A percentile compares a stretch with the other conserved stretches of the same genome.
These are phyloP conservation scores for Sialis fuliginosa DNA, from an alignment of 2,888 invertebrate genomes.

Conservation along the genomic window DNA sequence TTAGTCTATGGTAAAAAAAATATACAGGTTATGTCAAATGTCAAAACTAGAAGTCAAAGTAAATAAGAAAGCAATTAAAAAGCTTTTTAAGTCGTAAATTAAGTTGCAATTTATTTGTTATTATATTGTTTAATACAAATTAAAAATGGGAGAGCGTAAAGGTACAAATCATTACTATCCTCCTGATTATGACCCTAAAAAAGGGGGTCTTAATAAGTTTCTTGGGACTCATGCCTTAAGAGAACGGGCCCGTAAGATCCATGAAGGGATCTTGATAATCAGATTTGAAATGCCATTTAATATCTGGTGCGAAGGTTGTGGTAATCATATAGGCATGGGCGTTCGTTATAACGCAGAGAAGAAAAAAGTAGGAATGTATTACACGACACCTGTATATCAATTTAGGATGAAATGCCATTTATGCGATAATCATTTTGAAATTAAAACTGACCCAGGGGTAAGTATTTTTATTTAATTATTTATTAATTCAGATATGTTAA, in stretches of 20 bases:
- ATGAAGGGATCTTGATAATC: conserved; percentile 87
- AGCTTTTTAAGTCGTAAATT: too few relatives aligned
- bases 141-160: conserved; percentile 90
- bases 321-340: conserved; percentile 98
- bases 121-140: neutral
- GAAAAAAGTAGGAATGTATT: conserved; percentile 92
- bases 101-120: neutral
- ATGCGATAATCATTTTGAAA: conserved; percentile 93
- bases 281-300: conserved; percentile 99
- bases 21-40: too few relatives aligned
- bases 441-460: conserved; percentile 94
- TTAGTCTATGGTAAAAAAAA: too few relatives aligned
- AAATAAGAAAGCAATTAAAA: too few relatives aligned
- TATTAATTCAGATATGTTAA: neutral
- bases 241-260: conserved; percentile 88
- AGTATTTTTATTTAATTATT: conserved; percentile 18
- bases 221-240: conserved; percentile 86
- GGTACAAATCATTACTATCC: conserved; percentile 97
- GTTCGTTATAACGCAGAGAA: conserved; percentile 94
- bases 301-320: conserved; percentile 98
- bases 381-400: conserved; percentile 92
- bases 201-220: conserved; percentile 89
- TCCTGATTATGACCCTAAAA: conserved; percentile 93
- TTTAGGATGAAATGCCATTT: conserved; percentile 99
- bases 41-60: too few relatives aligned